Base-by-base conservation (phyloP, 2,888 invertebrate species). In the Mantis religiosa region DNA sequence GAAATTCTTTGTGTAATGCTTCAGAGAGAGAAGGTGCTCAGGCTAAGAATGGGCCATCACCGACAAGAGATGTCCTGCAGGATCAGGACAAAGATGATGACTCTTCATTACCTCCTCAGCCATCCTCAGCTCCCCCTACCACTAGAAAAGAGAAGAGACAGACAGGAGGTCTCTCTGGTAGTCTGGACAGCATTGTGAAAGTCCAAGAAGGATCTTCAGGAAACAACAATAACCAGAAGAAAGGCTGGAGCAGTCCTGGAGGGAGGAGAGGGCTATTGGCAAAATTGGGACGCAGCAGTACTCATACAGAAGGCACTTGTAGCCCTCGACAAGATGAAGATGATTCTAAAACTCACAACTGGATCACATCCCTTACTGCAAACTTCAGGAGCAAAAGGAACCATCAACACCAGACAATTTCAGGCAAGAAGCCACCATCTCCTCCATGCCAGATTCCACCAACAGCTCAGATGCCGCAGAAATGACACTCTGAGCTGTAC, bases 341-440 rank as follows among this genome's bases (percentile, higher is more conserved):
- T 54, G 34, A 27, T 25, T 20, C 34, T n/a, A 84, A 41, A 12
- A 91, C 92, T 28, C 92, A 91, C 88, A 92, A 93, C 8, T 93
- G 93, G 93, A 93, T 93, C 85, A 92, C 93, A 0, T 92, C 93
- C 25, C 88, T 93, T 88, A 92, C 93, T 8, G 92, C 93, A 25
- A 93, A 93, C 87, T 93, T 93, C 88, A 92, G 93, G 14, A 92
- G 92, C 14, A 88, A 86, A 54, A 88, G 85, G 25, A 41, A 28
- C 27, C 85, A 0, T 28, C 86, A 86, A 14, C 71, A 28, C n/a
- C 85, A 47, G 15, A 20, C 54, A 71, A 15, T 71, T 20, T 71
- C 54, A 71, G 20, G 54, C 54, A 71, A 71, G 20, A 71, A 71
- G 25, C 25, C 25, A 6, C 54, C 54, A 1, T 71, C 54, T 71